Evolutionary conservation across 2,797 vertebrate species (phyloP).

Genomic region (Aeoliscus strigatus): DNA sequence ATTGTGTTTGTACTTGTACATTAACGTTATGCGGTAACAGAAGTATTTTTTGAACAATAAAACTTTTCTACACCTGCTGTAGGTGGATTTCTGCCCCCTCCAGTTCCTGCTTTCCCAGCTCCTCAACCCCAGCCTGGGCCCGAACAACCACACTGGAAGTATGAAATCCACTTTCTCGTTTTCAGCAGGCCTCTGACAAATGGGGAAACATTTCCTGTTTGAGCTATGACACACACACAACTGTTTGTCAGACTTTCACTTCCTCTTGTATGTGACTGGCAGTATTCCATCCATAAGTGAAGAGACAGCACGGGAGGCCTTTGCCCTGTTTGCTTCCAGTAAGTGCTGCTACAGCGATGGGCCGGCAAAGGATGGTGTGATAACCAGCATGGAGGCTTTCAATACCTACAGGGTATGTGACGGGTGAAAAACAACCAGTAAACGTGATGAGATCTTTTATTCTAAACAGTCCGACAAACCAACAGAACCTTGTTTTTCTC

Average conservation of each 20-base stretch:
- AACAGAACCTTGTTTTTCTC: neutral
- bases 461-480: neutral
- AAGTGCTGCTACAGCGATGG: constrained; percentile 72
- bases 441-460: neutral
- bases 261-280: constrained; percentile 19
- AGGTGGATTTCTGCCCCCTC: constrained; percentile 77
- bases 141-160: constrained; percentile 69
- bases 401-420: constrained; percentile 73
- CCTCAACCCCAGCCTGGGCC: constrained; percentile 57
- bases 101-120: constrained; percentile 60
- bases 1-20: too few relatives aligned
- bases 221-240: neutral
- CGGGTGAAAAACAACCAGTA: neutral
- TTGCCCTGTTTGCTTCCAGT: constrained; percentile 59
- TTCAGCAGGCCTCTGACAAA: neutral
- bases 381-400: constrained; percentile 67
- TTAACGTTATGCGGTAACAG: too few relatives aligned
- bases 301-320: constrained; percentile 67
- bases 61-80: constrained; percentile 3
- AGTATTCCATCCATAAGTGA: constrained; percentile 74
- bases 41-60: neutral
- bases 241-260: neutral
- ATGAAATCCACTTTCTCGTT: constrained; percentile 25
- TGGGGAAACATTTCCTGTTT: neutral
- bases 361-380: constrained; percentile 66